Evolutionary conservation across 2,888 invertebrate genomes (phyloP), one percentile per base, ranked within the genome.

Genomic region (Chaitophorus viminalis): DNA sequence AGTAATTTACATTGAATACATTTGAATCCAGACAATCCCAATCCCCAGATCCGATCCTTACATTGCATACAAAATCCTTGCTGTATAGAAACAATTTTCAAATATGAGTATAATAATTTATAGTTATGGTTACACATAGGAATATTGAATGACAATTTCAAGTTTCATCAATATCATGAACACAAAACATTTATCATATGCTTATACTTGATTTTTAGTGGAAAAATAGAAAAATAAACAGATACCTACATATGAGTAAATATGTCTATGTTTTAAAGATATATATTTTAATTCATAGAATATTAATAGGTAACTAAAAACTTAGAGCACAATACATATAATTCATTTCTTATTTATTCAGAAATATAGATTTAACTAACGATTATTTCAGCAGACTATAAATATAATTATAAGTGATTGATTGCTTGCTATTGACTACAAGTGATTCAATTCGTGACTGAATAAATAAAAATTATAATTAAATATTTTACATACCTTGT

Each of bases 1-100:
- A 99, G 94, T 90, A 99, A 93, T 92, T 99, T 99, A 93, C 99
- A 99, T 92, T 98, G 98, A 91, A 98, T 97, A 93, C 99, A 99
- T 93, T 99, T 99, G 94, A 98, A 99, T 90, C 99, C 99, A 92
- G 99, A 99, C 89, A 99, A 94, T n/a, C 99, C 99, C 90, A 99
- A 94, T 79, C 99, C 99, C 99, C 99, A 99, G 91, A 99, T 99
- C 88, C 99, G 95, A 93, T 99, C 99, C 91, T 96, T 95, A 92
- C 99, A 99, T 93, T 96, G 98, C 91, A 98, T 98, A 93, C 99
- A 99, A 92, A 98, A 97, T 90, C 99, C 99, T 91, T 97, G 94
- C 96, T 98, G 3, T 2, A n/a, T n/a, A n/a, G n/a, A n/a, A n/a
- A n/a, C n/a, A n/a, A n/a, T 65, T 29, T 70, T 29, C 60, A 65